These are phyloP conservation scores for Drosophila bocki DNA, from an alignment of 1,140 invertebrate species.

Conservation along the genomic window DNA sequence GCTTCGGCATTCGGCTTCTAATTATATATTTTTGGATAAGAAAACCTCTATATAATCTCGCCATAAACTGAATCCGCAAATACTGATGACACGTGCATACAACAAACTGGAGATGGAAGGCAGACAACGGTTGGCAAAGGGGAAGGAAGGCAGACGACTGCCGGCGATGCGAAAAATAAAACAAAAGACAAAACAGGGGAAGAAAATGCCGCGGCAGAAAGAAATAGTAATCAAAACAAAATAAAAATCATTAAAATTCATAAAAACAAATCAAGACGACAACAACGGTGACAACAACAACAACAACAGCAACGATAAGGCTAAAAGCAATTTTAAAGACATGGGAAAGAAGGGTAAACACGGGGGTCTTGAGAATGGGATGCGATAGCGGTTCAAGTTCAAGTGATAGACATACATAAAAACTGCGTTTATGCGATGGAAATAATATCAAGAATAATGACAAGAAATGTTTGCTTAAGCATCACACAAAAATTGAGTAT, in stretches of 20 bases:
- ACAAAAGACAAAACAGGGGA: slow-evolving; percentile 49
- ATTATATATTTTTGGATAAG: not conserved
- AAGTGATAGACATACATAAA: slow-evolving; percentile 8
- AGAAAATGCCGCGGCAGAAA: slow-evolving; percentile 40
- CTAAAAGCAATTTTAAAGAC: slow-evolving; percentile 40
- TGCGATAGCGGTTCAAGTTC: slow-evolving; percentile 51
- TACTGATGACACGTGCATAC: slow-evolving; percentile 29
- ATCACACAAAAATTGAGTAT: not conserved
- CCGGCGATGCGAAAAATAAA: slow-evolving; percentile 44
- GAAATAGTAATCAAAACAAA: slow-evolving; percentile 68
- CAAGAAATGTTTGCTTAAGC: not conserved
- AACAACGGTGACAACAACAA: slow-evolving; percentile 15
- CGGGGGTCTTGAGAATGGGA: not conserved
- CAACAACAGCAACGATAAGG: slow-evolving; percentile 48
- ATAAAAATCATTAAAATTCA: slow-evolving; percentile 67
- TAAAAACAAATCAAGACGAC: slow-evolving; percentile 53
- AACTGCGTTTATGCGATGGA: not conserved
- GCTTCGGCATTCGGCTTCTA: no score
- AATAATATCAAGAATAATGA: slow-evolving; percentile 4
- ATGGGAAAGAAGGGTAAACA: not conserved
- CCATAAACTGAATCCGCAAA: no score
- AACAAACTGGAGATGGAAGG: not conserved
- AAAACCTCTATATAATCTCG: not conserved
- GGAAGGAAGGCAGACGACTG: not conserved
- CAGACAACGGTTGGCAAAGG: not conserved